Percentiles rank a stretch among this genome's conserved stretches.
Conservation (phyloP, 2,113 vertebrate species). For the Odontophorus gujanensis region DNA sequence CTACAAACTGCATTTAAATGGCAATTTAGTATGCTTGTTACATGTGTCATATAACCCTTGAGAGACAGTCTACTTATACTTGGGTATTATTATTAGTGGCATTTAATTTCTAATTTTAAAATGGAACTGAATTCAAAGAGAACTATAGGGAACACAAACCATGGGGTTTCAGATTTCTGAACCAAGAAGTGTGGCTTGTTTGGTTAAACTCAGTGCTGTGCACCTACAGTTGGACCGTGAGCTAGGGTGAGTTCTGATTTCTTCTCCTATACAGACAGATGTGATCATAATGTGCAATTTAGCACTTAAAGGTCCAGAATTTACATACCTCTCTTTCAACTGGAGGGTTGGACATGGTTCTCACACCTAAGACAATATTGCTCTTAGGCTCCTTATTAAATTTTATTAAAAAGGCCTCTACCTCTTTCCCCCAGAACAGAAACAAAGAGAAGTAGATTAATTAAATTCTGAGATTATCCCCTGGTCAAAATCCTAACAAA, state of each 20-base stretch:
- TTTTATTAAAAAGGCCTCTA: neutral
- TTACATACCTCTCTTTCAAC: neutral
- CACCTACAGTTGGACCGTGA: neutral
- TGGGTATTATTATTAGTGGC: neutral
- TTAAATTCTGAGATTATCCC: neutral
- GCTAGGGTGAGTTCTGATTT: neutral
- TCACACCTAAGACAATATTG: neutral
- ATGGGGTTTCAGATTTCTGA: neutral
- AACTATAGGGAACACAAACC: fast-evolving
- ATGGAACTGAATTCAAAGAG: neutral
- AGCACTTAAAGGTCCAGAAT: neutral
- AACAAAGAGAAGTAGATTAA: neutral
- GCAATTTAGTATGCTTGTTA: neutral
- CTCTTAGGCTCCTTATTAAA: neutral
- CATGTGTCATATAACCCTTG: neutral
- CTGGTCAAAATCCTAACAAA: neutral
- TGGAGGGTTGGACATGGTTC: neutral
- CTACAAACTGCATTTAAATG: neutral
- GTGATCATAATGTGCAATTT: neutral
- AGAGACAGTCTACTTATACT: neutral
- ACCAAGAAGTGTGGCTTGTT: neutral
- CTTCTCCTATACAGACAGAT: neutral
- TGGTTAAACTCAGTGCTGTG: neutral
- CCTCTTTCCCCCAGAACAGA: neutral
- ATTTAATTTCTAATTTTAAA: neutral